Evolutionary conservation across 2,888 invertebrate genomes (phyloP), one percentile per base, ranked within the genome.

Genomic region (Drosophila ustulata): DNA sequence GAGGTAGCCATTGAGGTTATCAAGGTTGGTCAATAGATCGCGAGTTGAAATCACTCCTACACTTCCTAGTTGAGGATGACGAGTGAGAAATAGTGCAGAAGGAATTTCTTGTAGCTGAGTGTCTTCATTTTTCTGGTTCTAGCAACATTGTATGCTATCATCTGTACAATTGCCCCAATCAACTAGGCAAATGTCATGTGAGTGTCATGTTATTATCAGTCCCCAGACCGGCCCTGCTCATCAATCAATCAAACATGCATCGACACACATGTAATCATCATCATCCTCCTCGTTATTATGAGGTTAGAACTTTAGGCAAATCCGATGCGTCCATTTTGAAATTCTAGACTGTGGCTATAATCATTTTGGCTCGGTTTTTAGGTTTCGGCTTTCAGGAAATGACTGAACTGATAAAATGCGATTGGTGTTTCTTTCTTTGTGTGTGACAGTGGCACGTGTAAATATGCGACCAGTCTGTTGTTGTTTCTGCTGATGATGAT

Each of bases 401-500:
- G 74, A 66, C 70, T 66, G 58, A 66, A 61, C 63, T 76, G 82
- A 82, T 88, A 70, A 71, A 68, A 71, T 30, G 43, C 51, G 59
- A 55, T 53, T 50, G 25, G 43, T 37, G 26, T 30, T 30, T 37
- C 25, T 9, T 56, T 51, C 43, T 51, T 34, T 39, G 46, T 37
- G 37, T 32, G 56, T 52, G 47, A 43, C 50, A 34, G 39, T 13
- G 63, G 53, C 59, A 67, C 76, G 73, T 79, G 66, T 63, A 67
- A 76, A 47, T 61, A 58, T 64, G 55, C 26, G 43, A 8, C 26
- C 52, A 28, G 45, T 50, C 41, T 43, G 25, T 7, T 43, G 23
- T 7, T 30, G 30, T 37, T n/a, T n/a, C 11, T 11, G 37, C 47
- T 39, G 39, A 13, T 28, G 37, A 45, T 18, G 55, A 39, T 64